Base-by-base conservation (phyloP, 1,140 invertebrate genomes). In the Drosophila arawakana region DNA sequence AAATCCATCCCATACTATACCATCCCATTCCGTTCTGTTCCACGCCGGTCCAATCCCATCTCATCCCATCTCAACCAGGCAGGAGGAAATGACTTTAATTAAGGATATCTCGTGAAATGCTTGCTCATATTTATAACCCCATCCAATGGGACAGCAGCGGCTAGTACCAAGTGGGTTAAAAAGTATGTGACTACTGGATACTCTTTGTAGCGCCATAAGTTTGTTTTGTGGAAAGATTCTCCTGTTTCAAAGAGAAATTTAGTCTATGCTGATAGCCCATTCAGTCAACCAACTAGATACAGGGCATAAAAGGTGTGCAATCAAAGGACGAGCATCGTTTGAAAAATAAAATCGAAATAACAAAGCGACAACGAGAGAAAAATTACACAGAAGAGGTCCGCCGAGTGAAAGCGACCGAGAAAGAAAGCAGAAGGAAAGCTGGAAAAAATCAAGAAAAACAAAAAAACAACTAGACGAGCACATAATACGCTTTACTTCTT, bases 61-160 rank as follows among this genome's bases (percentile, higher is more conserved):
- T 30, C 25, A 30, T 30, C 25, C 18, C 18, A 21, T 21, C 37
- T 37, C 61, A 54, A 25, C n/a, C 18, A 34, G 60, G 41, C 39
- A 60, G 15, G 49, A 76, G 85, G 85, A 90, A 90, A 85, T 85
- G 70, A 78, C 85, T 90, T 89, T 89, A 90, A 89, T 89, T 89
- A 90, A 85, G 81, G 78, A 81, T 89, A 89, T 84, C 85, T 89
- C 77, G 69, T 68, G 84, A 88, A 89, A 81, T 73, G 77, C 73
- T 78, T 82, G 79, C 80, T 89, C 74, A 89, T 89, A 89, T 89
- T 89, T 89, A 89, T 84, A 83, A 68, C 80, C 66, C 57, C 54
- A 30, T 62, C 21, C 35, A 55, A 67, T 67, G 34, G 18, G 46
- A 30, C 34, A 47, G 21, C 54, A 63, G 15, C 21, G 39, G 55